phyloP scores from a whole-genome alignment of 2,113 vertebrate species.

The Tympanuchus pallidicinctus region DNA sequence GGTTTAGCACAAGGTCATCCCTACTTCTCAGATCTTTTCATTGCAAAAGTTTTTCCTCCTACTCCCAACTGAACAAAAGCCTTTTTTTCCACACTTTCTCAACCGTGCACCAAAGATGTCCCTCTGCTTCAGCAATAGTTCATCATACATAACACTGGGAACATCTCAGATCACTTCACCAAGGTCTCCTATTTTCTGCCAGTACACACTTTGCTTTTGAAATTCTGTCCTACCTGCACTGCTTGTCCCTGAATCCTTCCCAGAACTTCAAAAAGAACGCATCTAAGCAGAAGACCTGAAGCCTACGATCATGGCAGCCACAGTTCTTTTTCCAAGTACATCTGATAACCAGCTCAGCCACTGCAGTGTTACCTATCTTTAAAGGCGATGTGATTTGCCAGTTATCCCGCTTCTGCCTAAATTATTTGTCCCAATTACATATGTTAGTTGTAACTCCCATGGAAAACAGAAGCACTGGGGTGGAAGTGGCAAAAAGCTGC shows the following conservation, averaged over 20 bases:
- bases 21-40: neutral
- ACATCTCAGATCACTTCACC: neutral
- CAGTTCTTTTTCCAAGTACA: neutral
- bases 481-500: neutral
- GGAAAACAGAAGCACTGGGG: neutral
- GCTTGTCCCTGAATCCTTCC: neutral
- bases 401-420: neutral
- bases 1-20: neutral
- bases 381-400: neutral
- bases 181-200: neutral
- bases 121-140: neutral
- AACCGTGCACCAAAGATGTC: neutral
- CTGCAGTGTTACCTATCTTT: neutral
- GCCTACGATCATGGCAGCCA: neutral
- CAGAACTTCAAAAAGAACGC: neutral
- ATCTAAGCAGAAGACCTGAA: neutral
- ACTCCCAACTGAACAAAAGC: neutral
- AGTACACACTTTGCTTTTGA: neutral
- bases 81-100: neutral
- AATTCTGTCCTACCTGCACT: neutral
- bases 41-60: neutral
- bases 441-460: neutral
- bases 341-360: neutral
- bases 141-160: neutral
- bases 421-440: neutral